phyloP scores from a whole-genome alignment of 2,888 invertebrate genomes.

The Neuroscelio doddi region DNA sequence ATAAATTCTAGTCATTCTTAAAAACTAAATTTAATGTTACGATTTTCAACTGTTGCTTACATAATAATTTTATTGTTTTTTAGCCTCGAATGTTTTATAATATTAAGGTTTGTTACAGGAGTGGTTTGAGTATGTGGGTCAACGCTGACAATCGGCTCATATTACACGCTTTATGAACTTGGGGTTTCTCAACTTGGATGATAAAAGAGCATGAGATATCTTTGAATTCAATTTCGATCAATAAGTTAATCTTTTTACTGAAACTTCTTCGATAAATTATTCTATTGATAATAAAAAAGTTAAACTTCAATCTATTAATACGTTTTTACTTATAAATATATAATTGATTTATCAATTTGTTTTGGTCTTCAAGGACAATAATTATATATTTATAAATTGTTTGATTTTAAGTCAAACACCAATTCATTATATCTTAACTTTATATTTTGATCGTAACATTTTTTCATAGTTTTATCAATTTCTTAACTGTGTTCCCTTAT shows the following conservation, averaged over 20 bases:
- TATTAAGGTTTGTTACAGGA: conserved; percentile 29
- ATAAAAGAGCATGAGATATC: conserved; percentile 13
- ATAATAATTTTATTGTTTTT: conserved; percentile 32
- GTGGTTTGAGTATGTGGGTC: conserved; percentile 33
- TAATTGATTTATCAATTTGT: background rate
- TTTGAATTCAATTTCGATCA: conserved; percentile 2
- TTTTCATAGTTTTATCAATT: too few relatives aligned
- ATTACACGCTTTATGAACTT: conserved; percentile 37
- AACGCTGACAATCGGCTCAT: conserved; percentile 34
- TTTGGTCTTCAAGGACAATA: background rate
- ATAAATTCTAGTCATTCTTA: background rate
- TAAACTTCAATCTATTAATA: background rate
- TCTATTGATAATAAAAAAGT: background rate
- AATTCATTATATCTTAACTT: too few relatives aligned
- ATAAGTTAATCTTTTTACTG: too few relatives aligned
- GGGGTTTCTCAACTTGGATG: conserved; percentile 24
- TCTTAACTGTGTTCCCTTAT: too few relatives aligned
- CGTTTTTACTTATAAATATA: background rate
- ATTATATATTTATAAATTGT: too few relatives aligned
- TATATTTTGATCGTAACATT: too few relatives aligned
- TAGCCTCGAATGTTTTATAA: conserved; percentile 10
- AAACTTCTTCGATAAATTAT: background rate
- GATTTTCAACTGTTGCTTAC: conserved; percentile 15
- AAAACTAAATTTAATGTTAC: background rate
- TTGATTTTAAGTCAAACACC: too few relatives aligned